Percentiles rank a stretch among this genome's conserved stretches.
phyloP scores from a whole-genome alignment of 2,797 vertebrate genomes.

The Crypturellus tataupa region DNA sequence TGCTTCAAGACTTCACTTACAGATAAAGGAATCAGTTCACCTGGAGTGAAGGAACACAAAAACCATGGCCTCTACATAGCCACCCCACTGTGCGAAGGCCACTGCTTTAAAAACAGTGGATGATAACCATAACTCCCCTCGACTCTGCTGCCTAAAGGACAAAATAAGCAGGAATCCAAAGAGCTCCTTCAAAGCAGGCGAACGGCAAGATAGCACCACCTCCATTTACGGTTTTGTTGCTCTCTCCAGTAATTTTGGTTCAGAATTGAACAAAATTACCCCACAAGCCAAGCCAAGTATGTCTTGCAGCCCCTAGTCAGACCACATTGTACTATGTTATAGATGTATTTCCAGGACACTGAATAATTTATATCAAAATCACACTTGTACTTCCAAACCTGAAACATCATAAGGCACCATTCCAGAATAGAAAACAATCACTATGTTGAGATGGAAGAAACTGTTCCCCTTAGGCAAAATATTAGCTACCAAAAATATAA shows the following conservation, averaged over 20 bases:
- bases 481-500: slow-evolving; percentile 72
- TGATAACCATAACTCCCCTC: too few species aligned
- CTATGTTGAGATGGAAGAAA: slow-evolving; percentile 51
- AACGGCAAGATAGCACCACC: background rate
- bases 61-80: background rate
- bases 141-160: background rate
- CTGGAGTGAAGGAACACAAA: background rate
- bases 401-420: slow-evolving; percentile 64
- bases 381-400: slow-evolving; percentile 69
- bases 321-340: slow-evolving; percentile 36
- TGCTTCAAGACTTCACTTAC: background rate
- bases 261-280: background rate
- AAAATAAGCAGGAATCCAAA: background rate
- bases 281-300: background rate
- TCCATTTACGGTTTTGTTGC: background rate
- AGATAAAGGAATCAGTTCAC: background rate
- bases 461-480: slow-evolving; percentile 60
- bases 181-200: background rate
- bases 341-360: slow-evolving; percentile 68
- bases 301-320: slow-evolving; percentile 15
- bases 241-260: background rate
- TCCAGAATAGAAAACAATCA: slow-evolving; percentile 61
- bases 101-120: background rate
- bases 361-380: slow-evolving; percentile 72
- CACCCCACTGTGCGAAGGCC: background rate